These are phyloP conservation scores for Pilophorus perplexus DNA, from an alignment of 2,888 invertebrate species.

Conservation along the genomic window DNA sequence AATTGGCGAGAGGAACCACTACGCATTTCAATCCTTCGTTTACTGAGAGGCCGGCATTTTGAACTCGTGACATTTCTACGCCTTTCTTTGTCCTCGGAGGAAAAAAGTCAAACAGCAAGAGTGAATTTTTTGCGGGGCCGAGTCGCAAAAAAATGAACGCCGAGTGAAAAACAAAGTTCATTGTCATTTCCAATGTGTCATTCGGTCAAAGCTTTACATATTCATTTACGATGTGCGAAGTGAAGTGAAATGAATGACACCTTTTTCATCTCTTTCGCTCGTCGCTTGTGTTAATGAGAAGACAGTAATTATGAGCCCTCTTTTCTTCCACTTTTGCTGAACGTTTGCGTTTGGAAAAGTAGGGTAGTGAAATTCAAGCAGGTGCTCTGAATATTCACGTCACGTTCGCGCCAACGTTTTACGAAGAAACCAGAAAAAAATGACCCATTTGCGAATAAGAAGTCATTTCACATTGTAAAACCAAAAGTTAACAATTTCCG, in stretches of 20 bases:
- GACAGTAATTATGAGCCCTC: neutral
- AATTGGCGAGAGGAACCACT: too few species aligned
- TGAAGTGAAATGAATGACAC: neutral
- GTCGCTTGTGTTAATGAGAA: constrained; percentile 7
- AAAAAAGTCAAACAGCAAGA: constrained; percentile 7
- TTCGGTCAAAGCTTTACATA: constrained; percentile 25
- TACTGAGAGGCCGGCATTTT: too few species aligned
- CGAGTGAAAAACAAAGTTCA: constrained; percentile 15
- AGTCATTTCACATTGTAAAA: too few species aligned
- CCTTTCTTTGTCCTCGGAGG: constrained; percentile 16
- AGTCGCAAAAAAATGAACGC: neutral
- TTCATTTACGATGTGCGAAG: constrained; percentile 18
- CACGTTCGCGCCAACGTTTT: too few species aligned
- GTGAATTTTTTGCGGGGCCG: constrained; percentile 1
- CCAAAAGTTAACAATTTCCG: too few species aligned
- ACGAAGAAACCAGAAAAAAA: too few species aligned
- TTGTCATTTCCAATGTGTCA: constrained; percentile 28
- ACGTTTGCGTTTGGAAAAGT: too few species aligned
- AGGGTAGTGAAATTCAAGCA: too few species aligned
- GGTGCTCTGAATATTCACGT: too few species aligned
- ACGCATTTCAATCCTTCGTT: too few species aligned
- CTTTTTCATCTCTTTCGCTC: constrained; percentile 5
- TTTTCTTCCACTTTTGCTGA: too few species aligned
- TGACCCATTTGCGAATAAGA: too few species aligned
- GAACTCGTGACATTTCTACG: constrained; percentile 1